A percentile compares a stretch with the other conserved stretches of the same genome.
Evolutionary conservation across 2,888 invertebrate species (phyloP).

Genomic region (Dysmachus trigonus): DNA sequence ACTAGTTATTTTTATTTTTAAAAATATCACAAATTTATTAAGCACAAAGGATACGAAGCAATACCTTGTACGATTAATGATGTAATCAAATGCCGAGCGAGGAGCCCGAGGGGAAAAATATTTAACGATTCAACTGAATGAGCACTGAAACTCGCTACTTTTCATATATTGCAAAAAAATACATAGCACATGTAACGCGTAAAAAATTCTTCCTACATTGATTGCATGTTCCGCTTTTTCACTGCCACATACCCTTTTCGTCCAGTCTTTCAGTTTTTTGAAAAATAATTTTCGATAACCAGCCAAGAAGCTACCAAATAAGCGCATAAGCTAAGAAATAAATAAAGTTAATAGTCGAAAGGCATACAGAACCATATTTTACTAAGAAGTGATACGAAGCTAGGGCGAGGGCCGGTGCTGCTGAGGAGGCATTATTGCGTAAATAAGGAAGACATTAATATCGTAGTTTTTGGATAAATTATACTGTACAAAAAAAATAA

Average conservation of each 20-base stretch:
- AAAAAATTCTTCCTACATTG: not conserved
- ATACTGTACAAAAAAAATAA: not conserved
- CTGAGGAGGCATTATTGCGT: not conserved
- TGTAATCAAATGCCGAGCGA: not conserved
- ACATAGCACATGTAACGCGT: not conserved
- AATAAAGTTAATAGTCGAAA: not conserved
- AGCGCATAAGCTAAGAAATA: not conserved
- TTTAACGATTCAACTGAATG: not conserved
- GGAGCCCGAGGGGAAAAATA: not conserved
- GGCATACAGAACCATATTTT: slow-evolving; percentile 7
- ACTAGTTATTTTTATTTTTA: slow-evolving; percentile 39
- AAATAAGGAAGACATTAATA: not conserved
- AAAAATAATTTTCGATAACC: not conserved
- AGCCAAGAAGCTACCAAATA: not conserved
- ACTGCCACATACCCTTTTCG: not conserved
- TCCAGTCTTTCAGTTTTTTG: not conserved
- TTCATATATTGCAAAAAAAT: not conserved
- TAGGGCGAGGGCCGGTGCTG: not conserved
- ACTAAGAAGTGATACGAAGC: slow-evolving; percentile 7
- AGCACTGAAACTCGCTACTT: not conserved
- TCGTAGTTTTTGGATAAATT: slow-evolving; percentile 18
- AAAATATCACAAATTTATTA: slow-evolving; percentile 47
- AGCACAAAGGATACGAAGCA: slow-evolving; percentile 13
- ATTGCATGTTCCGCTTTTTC: not conserved
- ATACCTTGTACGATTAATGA: not conserved